Percentiles rank a stretch among this genome's conserved stretches.
phyloP scores from a whole-genome alignment of 2,888 invertebrate genomes.

The Scaptomyza cyrtandrae region DNA sequence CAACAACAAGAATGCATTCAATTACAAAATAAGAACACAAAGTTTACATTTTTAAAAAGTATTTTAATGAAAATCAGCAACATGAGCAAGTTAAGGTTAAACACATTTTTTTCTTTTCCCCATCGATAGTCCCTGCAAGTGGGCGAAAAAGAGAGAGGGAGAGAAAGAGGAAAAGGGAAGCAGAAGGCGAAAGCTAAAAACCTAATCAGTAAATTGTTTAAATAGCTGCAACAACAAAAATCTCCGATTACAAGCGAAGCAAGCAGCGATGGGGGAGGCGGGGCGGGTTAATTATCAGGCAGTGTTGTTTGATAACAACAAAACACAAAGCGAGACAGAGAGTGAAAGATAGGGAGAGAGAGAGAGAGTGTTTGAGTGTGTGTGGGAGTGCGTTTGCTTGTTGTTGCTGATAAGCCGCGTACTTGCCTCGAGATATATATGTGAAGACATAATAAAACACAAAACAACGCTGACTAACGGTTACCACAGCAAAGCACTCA shows the following conservation, averaged over 20 bases:
- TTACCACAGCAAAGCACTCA: neutral
- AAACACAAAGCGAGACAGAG: conserved; percentile 14
- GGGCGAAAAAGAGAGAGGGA: neutral
- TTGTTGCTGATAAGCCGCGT: conserved; percentile 45
- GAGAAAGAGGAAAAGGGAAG: neutral
- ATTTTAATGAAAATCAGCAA: conserved; percentile 32
- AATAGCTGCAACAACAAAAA: conserved; percentile 68
- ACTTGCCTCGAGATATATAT: conserved; percentile 6
- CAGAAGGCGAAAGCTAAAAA: conserved; percentile 41
- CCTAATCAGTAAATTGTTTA: conserved; percentile 78
- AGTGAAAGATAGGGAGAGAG: neutral
- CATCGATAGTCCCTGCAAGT: too few relatives aligned
- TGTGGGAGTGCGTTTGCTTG: conserved; percentile 17
- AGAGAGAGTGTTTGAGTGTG: neutral
- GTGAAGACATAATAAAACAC: conserved; percentile 4
- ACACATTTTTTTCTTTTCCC: conserved; percentile 11
- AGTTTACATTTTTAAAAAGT: conserved; percentile 19
- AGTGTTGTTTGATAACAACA: conserved; percentile 48
- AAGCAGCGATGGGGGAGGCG: neutral
- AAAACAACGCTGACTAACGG: conserved; percentile 15
- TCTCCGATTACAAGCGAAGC: conserved; percentile 37
- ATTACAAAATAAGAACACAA: conserved; percentile 42
- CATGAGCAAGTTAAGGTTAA: conserved; percentile 15
- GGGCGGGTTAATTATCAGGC: conserved; percentile 27
- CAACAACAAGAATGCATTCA: conserved; percentile 50